phyloP scores from a whole-genome alignment of 2,113 vertebrate genomes.

The Bagarius yarrelli region DNA sequence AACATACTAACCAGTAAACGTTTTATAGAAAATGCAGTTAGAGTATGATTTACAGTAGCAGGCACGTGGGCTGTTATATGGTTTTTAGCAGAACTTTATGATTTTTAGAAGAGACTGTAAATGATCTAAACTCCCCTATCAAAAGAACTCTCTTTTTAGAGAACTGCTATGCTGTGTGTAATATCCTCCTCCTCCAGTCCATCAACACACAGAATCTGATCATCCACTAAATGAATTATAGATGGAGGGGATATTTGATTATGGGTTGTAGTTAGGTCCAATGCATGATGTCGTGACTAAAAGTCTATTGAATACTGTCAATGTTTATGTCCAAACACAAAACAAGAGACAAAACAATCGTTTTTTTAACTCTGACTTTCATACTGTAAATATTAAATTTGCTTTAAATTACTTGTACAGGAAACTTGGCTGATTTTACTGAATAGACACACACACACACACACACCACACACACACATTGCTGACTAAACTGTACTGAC shows the following conservation, averaged over 20 bases:
- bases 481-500: constrained; percentile 6
- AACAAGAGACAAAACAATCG: neutral
- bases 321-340: neutral
- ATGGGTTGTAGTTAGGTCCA: neutral
- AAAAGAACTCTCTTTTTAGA: neutral
- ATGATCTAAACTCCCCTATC: neutral
- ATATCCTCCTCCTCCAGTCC: too few relatives aligned
- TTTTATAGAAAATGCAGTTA: neutral
- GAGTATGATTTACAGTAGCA: neutral
- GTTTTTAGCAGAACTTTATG: neutral
- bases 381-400: neutral
- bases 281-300: neutral
- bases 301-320: neutral
- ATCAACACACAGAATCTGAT: too few relatives aligned
- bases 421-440: neutral
- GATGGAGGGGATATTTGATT: neutral
- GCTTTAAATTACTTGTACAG: neutral
- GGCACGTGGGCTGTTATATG: neutral
- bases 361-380: neutral
- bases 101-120: neutral
- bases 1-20: neutral
- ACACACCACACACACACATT: constrained; percentile 7
- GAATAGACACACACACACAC: constrained; percentile 5
- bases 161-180: neutral
- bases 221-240: neutral